A percentile compares a stretch with the other conserved stretches of the same genome.
Evolutionary conservation across 2,888 invertebrate genomes (phyloP).

Genomic region (Acrobasis consociella): DNA sequence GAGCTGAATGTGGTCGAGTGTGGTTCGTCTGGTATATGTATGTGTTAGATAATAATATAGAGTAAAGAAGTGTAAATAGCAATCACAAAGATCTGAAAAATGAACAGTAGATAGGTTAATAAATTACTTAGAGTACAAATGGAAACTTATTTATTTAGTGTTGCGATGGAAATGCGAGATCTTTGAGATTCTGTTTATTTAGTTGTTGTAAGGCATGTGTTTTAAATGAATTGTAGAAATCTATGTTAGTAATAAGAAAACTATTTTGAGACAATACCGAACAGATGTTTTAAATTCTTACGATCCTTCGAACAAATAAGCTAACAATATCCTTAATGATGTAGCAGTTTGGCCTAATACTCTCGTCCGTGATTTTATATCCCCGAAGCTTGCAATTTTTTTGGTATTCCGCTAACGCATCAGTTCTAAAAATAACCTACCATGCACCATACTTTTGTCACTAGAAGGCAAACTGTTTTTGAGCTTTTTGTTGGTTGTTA

Average conservation of each 20-base stretch:
- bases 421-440: background rate
- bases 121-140: background rate
- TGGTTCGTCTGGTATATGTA: background rate
- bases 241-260: background rate
- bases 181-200: background rate
- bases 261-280: background rate
- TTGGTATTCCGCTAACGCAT: background rate
- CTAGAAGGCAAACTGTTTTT: background rate
- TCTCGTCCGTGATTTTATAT: background rate
- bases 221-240: background rate
- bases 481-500: background rate
- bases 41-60: background rate
- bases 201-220: background rate
- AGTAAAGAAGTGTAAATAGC: background rate
- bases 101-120: background rate
- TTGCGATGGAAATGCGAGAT: background rate
- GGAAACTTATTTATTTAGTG: background rate
- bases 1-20: slow-evolving; percentile 8
- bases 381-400: background rate
- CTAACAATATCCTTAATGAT: background rate
- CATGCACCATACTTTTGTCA: background rate
- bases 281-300: background rate
- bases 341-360: no score
- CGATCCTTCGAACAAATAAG: background rate
- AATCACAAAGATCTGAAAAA: background rate